A percentile compares a stretch with the other conserved stretches of the same genome.
phyloP scores from a whole-genome alignment of 1,140 invertebrate species.

The Trachymyrmex septentrionalis region DNA sequence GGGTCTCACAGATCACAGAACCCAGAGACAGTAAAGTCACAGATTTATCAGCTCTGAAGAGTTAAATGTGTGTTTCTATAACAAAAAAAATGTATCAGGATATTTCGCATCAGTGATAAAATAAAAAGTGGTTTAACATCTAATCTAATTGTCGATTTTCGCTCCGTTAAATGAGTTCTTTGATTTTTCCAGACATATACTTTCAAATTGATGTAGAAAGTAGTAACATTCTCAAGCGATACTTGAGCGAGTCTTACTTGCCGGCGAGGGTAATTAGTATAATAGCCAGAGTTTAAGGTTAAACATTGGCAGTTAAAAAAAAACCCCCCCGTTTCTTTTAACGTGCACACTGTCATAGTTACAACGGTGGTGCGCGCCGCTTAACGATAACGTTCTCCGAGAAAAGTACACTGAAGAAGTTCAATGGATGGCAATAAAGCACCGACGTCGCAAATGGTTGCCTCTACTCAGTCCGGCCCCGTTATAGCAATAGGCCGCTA shows the following conservation, averaged over 20 bases:
- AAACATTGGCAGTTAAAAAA: conserved; percentile 28
- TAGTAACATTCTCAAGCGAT: neutral
- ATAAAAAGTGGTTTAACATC: neutral
- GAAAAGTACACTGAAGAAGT: conserved; percentile 57
- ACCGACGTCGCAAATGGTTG: conserved; percentile 59
- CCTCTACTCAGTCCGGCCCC: conserved; percentile 33
- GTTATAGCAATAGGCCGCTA: conserved; percentile 56
- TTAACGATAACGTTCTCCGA: conserved; percentile 44
- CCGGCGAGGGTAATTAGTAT: conserved; percentile 44
- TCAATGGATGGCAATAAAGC: conserved; percentile 61
- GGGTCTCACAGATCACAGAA: too few relatives aligned
- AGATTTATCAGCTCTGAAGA: too few relatives aligned
- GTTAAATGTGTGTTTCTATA: neutral
- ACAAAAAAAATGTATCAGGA: neutral
- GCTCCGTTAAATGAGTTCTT: neutral
- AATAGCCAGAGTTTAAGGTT: conserved; percentile 55
- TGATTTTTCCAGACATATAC: neutral
- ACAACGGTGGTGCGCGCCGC: conserved; percentile 28
- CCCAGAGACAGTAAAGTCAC: too few relatives aligned
- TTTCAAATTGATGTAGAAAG: neutral
- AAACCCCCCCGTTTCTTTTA: conserved; percentile 44
- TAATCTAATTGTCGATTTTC: neutral
- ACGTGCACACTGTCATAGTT: conserved; percentile 44
- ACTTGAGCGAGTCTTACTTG: neutral
- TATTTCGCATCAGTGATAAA: neutral